Conservation (phyloP, 2,797 vertebrate species). For the Acrossocheilus wenchowensis region DNA sequence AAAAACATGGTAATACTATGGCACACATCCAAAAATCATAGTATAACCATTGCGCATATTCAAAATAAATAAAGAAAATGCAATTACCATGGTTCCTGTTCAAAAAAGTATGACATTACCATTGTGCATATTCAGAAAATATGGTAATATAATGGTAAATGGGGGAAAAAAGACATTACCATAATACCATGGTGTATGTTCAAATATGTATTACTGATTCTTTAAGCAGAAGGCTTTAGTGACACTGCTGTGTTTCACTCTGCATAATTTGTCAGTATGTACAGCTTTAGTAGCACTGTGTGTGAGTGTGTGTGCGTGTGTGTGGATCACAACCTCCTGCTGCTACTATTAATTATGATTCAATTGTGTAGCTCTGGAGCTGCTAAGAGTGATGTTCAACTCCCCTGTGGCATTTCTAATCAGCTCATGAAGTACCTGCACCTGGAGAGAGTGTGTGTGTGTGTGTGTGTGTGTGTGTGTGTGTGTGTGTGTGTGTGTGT, state of each 20-base stretch:
- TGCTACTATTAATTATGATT: conserved; percentile 86
- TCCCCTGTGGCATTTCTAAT: conserved; percentile 77
- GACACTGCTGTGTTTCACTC: conserved; percentile 8
- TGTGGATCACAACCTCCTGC: conserved; percentile 82
- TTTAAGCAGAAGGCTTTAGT: conserved; percentile 10
- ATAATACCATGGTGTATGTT: neutral
- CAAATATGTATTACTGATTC: conserved; percentile 1
- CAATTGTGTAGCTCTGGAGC: conserved; percentile 83
- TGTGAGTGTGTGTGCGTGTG: conserved; percentile 81
- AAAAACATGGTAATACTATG: neutral
- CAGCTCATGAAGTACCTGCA: conserved; percentile 63
- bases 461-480: conserved; percentile 25
- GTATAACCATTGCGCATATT: neutral
- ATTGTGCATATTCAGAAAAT: neutral
- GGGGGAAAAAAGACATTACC: neutral
- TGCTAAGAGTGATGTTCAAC: conserved; percentile 84
- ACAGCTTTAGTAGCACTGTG: conserved; percentile 62
- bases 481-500: conserved; percentile 47
- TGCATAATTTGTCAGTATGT: conserved; percentile 13
- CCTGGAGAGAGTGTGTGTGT: conserved; percentile 52
- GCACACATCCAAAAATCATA: neutral
- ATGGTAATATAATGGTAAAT: neutral
- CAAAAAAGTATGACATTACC: neutral
- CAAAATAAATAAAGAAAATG: neutral
- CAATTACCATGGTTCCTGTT: neutral